Conservation (phyloP, 2,888 invertebrate species). For the Ectemnius lituratus region DNA sequence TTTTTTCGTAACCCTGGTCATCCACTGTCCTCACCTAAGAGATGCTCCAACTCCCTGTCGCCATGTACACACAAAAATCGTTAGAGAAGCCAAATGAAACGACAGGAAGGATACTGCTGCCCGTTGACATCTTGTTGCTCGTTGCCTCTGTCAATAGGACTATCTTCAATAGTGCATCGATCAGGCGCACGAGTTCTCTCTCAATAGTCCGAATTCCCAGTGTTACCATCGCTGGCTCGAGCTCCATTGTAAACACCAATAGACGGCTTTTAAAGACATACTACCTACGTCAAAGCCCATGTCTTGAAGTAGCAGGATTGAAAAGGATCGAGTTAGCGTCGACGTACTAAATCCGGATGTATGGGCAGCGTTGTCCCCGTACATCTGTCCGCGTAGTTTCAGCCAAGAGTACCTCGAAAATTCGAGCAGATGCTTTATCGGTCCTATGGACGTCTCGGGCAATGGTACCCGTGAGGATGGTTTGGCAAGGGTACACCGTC, state of each 20-base stretch:
- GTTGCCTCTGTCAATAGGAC: neutral
- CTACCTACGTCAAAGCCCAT: too few species aligned
- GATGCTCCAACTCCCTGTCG: too few species aligned
- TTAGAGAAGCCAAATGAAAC: too few species aligned
- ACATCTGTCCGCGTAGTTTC: constrained; percentile 13
- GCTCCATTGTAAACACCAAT: too few species aligned
- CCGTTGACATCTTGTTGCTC: neutral
- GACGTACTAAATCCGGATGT: too few species aligned
- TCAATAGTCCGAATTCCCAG: too few species aligned
- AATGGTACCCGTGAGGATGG: constrained; percentile 61
- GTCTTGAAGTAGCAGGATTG: neutral
- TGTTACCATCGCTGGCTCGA: too few species aligned
- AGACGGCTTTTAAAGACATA: too few species aligned
- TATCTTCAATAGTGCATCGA: too few species aligned
- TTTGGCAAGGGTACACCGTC: constrained; percentile 25
- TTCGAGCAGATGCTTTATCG: constrained; percentile 61
- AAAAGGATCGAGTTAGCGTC: constrained; percentile 6
- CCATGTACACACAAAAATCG: too few species aligned
- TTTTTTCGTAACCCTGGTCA: constrained; percentile 1
- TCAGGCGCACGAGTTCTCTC: too few species aligned
- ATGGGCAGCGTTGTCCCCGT: neutral
- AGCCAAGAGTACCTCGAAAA: constrained; percentile 37
- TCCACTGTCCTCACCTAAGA: too few species aligned
- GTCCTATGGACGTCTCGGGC: constrained; percentile 53
- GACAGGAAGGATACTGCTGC: neutral